These are phyloP conservation scores for Cydia amplana DNA, from an alignment of 1,140 invertebrate species.

Conservation along the genomic window DNA sequence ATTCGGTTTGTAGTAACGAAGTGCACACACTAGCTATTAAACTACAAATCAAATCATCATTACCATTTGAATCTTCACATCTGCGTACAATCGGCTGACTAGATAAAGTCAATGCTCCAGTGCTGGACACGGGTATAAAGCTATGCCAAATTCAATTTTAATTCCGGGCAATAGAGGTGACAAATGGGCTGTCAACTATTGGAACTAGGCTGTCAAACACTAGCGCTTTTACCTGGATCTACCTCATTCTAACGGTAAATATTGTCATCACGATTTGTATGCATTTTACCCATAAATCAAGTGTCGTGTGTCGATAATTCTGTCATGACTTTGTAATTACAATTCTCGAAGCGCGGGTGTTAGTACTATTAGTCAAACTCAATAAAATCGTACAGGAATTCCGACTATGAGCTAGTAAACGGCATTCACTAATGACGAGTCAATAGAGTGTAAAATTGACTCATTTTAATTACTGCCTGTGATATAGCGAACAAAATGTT, in stretches of 20 bases:
- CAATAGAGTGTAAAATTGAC: neutral
- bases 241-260: neutral
- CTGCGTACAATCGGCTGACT: neutral
- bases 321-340: slow-evolving; percentile 22
- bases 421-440: neutral
- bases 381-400: slow-evolving; percentile 6
- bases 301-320: slow-evolving; percentile 1
- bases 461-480: neutral
- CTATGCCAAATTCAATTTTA: too few species aligned
- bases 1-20: neutral
- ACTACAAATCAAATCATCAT: slow-evolving; percentile 2
- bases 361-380: slow-evolving; percentile 20
- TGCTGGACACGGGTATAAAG: too few species aligned
- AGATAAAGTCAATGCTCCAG: neutral
- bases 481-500: neutral
- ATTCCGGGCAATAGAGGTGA: too few species aligned
- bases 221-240: too few species aligned
- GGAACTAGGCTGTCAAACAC: too few species aligned
- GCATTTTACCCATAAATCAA: neutral
- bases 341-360: neutral
- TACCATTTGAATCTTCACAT: neutral
- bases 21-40: neutral
- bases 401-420: neutral
- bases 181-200: too few species aligned
- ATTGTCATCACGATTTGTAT: neutral